These are phyloP conservation scores for Antedon bifida DNA, from an alignment of 35 echinoderm and acorn worm species.

Conservation along the genomic window DNA sequence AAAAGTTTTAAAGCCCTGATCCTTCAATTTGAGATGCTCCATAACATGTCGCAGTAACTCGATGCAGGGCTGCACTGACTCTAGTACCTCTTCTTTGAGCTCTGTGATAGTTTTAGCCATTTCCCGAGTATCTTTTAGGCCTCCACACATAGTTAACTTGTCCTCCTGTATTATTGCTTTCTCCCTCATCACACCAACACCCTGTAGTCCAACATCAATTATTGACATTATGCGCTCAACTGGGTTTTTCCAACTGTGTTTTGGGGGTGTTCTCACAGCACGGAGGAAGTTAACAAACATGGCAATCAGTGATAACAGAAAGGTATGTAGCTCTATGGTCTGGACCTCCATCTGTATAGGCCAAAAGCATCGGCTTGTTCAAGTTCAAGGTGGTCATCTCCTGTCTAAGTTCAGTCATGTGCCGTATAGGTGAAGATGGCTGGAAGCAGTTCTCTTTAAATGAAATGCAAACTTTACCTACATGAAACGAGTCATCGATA, in stretches of 20 bases:
- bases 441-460: not conserved
- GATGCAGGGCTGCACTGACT: not conserved
- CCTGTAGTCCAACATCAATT: conserved; percentile 9
- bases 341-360: conserved; percentile 5
- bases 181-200: conserved; percentile 7
- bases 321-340: conserved; percentile 7
- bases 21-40: not conserved
- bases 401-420: not conserved
- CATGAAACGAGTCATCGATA: not conserved
- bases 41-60: not conserved
- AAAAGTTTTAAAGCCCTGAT: not conserved
- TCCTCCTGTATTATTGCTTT: not conserved
- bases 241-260: conserved; percentile 15
- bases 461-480: not conserved
- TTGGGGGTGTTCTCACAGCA: conserved; percentile 1
- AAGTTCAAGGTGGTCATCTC: not conserved
- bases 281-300: not conserved
- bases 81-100: not conserved
- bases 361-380: not conserved
- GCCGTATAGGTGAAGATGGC: not conserved
- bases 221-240: conserved; percentile 17
- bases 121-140: not conserved
- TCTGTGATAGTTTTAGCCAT: not conserved
- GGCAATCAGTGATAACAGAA: not conserved
- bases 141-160: not conserved